phyloP scores from a whole-genome alignment of 1,140 invertebrate species.

The Bombus turneri region DNA sequence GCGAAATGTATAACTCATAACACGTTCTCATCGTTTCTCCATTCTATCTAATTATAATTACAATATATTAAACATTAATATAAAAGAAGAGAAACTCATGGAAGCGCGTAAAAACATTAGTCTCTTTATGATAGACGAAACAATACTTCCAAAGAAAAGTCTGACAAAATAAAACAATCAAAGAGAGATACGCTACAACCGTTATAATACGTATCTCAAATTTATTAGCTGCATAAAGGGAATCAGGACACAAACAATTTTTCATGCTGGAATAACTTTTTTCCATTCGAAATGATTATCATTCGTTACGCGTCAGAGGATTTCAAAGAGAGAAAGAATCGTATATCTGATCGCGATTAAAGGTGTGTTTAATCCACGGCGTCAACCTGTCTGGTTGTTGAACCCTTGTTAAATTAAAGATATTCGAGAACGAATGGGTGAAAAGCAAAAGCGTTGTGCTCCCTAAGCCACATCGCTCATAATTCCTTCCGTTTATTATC shows the following conservation, averaged over 20 bases:
- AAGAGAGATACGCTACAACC: neutral
- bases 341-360: neutral
- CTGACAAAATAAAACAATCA: neutral
- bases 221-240: neutral
- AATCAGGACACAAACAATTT: neutral
- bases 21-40: neutral
- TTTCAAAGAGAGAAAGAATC: neutral
- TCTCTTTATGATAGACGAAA: neutral
- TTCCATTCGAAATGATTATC: no score
- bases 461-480: neutral
- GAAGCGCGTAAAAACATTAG: neutral
- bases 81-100: neutral
- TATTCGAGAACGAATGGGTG: neutral
- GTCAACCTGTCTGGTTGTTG: neutral
- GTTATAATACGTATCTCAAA: neutral
- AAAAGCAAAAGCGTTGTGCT: neutral
- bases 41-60: neutral
- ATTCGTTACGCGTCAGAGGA: neutral
- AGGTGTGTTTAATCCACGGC: neutral
- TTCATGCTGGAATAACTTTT: neutral
- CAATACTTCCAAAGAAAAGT: neutral
- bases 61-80: neutral
- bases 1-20: neutral
- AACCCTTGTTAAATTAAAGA: neutral
- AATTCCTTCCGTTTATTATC: slow-evolving; percentile 10